phyloP scores from a whole-genome alignment of 2,797 vertebrate genomes.

The Galaxias olidus region DNA sequence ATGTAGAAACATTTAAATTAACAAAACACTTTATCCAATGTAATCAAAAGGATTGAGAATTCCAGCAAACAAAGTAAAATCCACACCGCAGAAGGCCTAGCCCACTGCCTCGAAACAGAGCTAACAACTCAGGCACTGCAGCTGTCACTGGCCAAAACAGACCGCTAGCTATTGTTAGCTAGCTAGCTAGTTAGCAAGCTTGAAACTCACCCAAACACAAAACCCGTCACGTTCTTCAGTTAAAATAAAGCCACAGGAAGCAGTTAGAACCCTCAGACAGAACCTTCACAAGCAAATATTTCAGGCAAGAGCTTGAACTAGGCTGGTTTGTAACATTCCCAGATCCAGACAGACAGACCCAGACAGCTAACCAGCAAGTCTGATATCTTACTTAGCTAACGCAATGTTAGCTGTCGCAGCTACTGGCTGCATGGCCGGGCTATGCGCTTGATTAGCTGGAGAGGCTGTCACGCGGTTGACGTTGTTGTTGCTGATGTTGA shows the following conservation, averaged over 20 bases:
- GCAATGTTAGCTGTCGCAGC: not conserved
- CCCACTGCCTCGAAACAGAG: conserved; percentile 40
- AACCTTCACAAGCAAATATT: not conserved
- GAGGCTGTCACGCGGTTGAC: conserved; percentile 4
- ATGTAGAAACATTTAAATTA: not conserved
- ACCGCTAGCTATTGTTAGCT: conserved; percentile 66
- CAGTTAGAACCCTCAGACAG: not conserved
- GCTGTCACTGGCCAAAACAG: conserved; percentile 72
- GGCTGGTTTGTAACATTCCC: not conserved
- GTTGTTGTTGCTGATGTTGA: not conserved
- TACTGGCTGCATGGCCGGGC: not conserved
- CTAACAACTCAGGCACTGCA: conserved; percentile 33
- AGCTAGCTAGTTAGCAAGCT: conserved; percentile 32
- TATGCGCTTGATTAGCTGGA: no score
- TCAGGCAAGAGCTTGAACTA: not conserved
- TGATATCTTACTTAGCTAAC: conserved; percentile 6
- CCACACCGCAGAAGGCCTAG: conserved; percentile 48
- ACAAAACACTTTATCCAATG: not conserved
- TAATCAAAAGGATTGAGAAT: not conserved
- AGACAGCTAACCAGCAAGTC: not conserved
- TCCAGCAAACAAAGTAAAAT: conserved; percentile 1
- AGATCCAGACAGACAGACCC: not conserved
- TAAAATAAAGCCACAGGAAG: not conserved
- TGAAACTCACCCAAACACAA: conserved; percentile 35
- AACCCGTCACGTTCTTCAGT: not conserved